Evolutionary conservation across 2,113 vertebrate genomes (phyloP), one percentile per base, ranked within the genome.

Genomic region (Alouatta palliata): DNA sequence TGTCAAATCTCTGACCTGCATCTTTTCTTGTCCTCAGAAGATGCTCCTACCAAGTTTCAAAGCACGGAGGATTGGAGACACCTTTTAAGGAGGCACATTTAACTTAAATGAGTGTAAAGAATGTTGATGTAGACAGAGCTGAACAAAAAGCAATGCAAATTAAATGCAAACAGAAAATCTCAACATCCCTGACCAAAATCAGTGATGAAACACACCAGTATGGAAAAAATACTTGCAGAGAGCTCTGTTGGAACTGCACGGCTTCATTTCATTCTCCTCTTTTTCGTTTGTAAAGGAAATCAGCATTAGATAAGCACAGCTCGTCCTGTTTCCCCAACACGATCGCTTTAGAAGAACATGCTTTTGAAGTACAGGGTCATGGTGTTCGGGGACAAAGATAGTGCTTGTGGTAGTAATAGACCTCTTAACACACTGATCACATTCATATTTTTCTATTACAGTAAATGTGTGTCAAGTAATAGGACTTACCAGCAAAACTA

Each of bases 391-490:
- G n/a, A 97, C 85, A 96, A 94, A 94, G 85, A 77, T 16, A 81
- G 82, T 2, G 20, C 73, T 23, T 25, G 70, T 64, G 95, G 84
- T 32, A 35, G 80, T 77, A 76, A 85, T 2, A 52, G 92, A 83
- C 84, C 96, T 86, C 40, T 17, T 82, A 76, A 87, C 97, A 68
- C 58, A 27, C 58, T 88, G 84, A 89, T 95, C 81, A 79, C 94
- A 95, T 91, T 94, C 93, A 40, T 83, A 83, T 86, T 95, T 97
- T 96, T 66, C 96, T 95, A 52, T 94, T 40, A 68, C 54, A 75
- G 85, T 40, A 75, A 83, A 68, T 47, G 91, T 30, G 35, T 82
- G 43, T 93, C 49, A 35, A 89, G 88, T 56, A 89, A 96, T 40
- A 91, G 92, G 91, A 86, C 82, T 96, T 86, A 91, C 56, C 66